Conservation (phyloP, 2,888 invertebrate genomes). For the Euplexia lucipara region DNA sequence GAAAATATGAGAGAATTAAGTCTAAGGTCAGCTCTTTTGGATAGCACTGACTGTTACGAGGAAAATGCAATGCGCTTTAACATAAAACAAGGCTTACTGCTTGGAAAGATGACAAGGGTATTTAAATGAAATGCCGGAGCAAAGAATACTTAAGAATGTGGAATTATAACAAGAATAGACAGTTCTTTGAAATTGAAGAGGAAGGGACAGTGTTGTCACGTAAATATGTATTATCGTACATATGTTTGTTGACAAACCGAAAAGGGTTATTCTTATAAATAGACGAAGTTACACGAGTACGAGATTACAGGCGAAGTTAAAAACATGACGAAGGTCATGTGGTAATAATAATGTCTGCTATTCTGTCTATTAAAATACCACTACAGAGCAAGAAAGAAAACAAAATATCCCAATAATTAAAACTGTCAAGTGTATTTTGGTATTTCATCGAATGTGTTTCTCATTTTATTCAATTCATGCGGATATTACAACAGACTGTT, state of each 20-base stretch:
- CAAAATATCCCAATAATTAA: no score
- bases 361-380: no score
- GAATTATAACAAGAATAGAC: background rate
- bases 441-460: background rate
- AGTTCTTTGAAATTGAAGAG: slow-evolving; percentile 1
- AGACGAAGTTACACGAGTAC: no score
- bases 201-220: background rate
- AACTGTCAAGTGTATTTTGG: background rate
- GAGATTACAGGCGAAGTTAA: no score
- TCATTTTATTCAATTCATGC: slow-evolving; percentile 7
- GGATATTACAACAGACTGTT: slow-evolving; percentile 6
- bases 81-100: slow-evolving; percentile 35
- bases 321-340: no score
- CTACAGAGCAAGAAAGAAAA: no score
- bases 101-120: slow-evolving; percentile 41
- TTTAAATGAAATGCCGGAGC: slow-evolving; percentile 22
- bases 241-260: background rate
- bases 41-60: slow-evolving; percentile 20
- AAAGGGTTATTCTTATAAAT: no score
- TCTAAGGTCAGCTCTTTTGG: slow-evolving; percentile 36
- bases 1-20: slow-evolving; percentile 49
- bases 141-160: slow-evolving; percentile 5
- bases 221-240: no score
- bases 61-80: slow-evolving; percentile 32
- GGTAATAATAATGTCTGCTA: no score